These are phyloP conservation scores for Apotomis betuletana DNA, from an alignment of 2,888 invertebrate species.

Conservation along the genomic window DNA sequence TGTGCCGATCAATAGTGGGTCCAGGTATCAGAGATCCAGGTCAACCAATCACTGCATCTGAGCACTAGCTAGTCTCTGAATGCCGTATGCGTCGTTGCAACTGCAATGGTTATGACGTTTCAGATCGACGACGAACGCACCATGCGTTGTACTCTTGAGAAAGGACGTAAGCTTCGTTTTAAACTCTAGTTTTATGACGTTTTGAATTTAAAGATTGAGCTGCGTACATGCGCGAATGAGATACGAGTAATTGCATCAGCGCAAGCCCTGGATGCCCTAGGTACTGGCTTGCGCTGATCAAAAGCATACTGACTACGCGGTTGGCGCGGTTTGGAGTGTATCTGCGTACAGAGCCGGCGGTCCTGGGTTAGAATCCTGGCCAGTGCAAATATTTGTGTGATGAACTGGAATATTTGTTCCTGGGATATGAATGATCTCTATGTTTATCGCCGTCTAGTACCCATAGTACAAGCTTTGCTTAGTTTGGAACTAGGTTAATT, in stretches of 20 bases:
- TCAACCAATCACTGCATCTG: slow-evolving; percentile 20
- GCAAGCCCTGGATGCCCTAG: neutral
- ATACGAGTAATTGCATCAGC: neutral
- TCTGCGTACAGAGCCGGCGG: too few relatives aligned
- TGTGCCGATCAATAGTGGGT: slow-evolving; percentile 19
- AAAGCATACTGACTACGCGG: neutral
- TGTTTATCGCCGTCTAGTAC: too few relatives aligned
- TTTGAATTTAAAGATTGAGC: neutral
- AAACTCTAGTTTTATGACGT: neutral
- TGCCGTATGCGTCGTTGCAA: slow-evolving; percentile 4
- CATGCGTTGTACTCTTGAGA: neutral
- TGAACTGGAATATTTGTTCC: too few relatives aligned
- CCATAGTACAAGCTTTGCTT: too few relatives aligned
- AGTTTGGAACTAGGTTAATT: too few relatives aligned
- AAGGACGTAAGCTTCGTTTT: neutral
- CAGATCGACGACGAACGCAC: neutral
- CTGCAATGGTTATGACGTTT: slow-evolving; percentile 5
- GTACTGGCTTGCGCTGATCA: neutral
- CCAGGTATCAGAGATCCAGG: slow-evolving; percentile 13
- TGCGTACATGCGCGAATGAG: slow-evolving; percentile 3
- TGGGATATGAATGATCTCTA: too few relatives aligned
- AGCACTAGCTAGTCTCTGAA: neutral
- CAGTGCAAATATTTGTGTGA: too few relatives aligned
- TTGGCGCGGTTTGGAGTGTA: too few relatives aligned
- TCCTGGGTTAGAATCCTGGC: too few relatives aligned